phyloP scores from a whole-genome alignment of 2,797 vertebrate species.

The Acridotheres tristis region DNA sequence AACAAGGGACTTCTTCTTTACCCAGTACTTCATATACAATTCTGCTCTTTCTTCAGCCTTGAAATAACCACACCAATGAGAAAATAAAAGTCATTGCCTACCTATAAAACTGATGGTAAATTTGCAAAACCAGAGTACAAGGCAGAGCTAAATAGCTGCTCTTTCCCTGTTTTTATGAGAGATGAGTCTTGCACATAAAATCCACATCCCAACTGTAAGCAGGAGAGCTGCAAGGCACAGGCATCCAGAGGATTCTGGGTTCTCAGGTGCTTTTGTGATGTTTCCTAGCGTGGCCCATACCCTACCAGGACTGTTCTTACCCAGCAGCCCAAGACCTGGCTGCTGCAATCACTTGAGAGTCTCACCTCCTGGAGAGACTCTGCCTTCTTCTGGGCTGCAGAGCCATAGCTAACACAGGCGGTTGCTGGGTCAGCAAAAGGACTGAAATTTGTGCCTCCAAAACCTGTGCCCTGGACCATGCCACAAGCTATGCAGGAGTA shows the following conservation, averaged over 20 bases:
- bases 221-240: background rate
- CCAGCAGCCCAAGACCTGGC: rapidly evolving
- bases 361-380: background rate
- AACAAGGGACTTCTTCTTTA: background rate
- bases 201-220: background rate
- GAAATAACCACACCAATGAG: background rate
- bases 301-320: background rate
- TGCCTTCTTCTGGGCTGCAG: background rate
- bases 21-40: background rate
- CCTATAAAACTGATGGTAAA: background rate
- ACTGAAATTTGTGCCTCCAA: background rate
- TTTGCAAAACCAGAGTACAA: background rate
- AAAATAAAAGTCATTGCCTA: background rate
- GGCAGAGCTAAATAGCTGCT: background rate
- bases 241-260: background rate
- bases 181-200: background rate
- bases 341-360: rapidly evolving
- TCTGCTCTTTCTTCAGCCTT: background rate
- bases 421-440: background rate
- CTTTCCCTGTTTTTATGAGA: background rate
- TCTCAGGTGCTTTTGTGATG: background rate
- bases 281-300: background rate
- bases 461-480: background rate
- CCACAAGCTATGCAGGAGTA: background rate
- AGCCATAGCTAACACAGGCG: background rate